Conservation (phyloP, 2,797 vertebrate species). For the Xiphophorus birchmanni region DNA sequence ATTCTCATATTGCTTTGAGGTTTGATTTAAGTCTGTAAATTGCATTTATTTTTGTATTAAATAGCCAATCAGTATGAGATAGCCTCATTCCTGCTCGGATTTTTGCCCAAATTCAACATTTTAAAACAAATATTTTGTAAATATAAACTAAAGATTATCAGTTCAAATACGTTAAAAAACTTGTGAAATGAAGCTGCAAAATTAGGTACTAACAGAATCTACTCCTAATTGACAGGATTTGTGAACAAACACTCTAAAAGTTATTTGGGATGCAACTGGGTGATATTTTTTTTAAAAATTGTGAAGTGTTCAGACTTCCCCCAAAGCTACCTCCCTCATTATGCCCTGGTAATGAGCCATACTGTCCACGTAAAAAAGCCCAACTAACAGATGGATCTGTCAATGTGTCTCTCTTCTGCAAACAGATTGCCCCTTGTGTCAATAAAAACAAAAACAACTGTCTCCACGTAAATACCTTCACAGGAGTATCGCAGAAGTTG, state of each 20-base stretch:
- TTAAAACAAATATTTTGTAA: neutral
- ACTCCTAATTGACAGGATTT: neutral
- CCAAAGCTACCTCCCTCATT: neutral
- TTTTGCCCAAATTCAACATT: neutral
- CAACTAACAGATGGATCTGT: neutral
- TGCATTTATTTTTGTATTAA: neutral
- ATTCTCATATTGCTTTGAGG: neutral
- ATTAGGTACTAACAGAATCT: neutral
- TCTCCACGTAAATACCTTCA: constrained; percentile 5
- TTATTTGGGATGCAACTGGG: neutral
- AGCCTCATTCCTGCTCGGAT: neutral
- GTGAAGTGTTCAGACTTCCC: neutral
- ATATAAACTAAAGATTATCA: neutral
- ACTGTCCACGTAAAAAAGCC: neutral
- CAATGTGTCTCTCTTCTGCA: constrained; percentile 2
- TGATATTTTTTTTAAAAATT: neutral
- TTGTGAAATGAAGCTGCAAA: neutral
- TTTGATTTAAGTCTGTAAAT: neutral
- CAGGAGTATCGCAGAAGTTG: constrained; percentile 20
- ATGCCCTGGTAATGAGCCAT: neutral
- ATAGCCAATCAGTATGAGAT: neutral
- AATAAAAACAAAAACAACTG: constrained; percentile 28
- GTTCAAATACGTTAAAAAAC: neutral
- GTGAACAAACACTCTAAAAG: neutral
- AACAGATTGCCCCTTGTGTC: constrained; percentile 4